A percentile compares a stretch with the other conserved stretches of the same genome.
These are phyloP conservation scores for Ramazzottius varieornatus DNA, from an alignment of 2,888 invertebrate genomes.

Conservation along the genomic window DNA sequence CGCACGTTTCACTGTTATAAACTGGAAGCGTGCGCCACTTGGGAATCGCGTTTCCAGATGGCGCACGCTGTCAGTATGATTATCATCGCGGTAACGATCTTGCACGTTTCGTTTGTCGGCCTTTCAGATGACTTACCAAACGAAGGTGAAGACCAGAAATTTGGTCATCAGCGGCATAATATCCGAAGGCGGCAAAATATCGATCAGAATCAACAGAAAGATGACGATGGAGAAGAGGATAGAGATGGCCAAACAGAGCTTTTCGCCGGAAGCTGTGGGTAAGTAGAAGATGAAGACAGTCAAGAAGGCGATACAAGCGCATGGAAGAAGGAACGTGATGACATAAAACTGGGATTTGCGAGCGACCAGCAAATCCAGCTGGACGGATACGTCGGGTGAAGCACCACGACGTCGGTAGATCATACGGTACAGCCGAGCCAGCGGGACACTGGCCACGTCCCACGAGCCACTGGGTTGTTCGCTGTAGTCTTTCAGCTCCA, in stretches of 20 bases:
- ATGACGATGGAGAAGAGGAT: conserved; percentile 1
- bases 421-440: conserved; percentile 12
- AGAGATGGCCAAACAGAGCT: conserved; percentile 1
- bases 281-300: background rate
- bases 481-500: conserved; percentile 21
- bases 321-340: background rate
- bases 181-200: background rate
- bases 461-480: conserved; percentile 18
- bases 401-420: background rate
- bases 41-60: too few species aligned
- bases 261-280: background rate
- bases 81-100: too few species aligned
- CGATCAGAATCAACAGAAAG: background rate
- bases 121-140: too few species aligned
- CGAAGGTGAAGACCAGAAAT: too few species aligned
- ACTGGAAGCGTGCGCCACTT: too few species aligned
- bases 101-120: too few species aligned
- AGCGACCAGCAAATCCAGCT: background rate
- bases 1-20: too few species aligned
- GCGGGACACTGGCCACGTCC: conserved; percentile 22
- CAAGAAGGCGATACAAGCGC: background rate
- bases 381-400: background rate
- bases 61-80: too few species aligned
- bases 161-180: background rate
- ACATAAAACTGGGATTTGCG: conserved; percentile 1